These are phyloP conservation scores for Alfaro cultratus DNA, from an alignment of 2,797 vertebrate species.

Conservation along the genomic window DNA sequence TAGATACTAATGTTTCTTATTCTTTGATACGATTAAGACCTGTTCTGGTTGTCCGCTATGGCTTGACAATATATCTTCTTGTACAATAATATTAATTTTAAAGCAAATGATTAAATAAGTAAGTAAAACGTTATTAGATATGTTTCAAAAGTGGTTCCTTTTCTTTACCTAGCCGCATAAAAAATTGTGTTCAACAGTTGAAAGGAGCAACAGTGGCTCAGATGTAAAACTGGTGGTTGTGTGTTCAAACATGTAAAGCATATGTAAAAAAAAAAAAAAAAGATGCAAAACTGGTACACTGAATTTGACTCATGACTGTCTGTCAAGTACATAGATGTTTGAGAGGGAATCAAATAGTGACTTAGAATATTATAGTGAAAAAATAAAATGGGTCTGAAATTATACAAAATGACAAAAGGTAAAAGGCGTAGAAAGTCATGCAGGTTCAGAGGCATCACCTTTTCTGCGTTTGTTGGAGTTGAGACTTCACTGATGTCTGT, in stretches of 20 bases:
- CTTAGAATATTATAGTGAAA: neutral
- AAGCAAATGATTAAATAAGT: neutral
- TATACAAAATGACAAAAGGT: slow-evolving; percentile 12
- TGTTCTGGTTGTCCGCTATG: neutral
- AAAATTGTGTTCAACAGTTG: neutral
- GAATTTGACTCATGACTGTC: slow-evolving; percentile 25
- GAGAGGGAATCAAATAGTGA: neutral
- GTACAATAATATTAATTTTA: neutral
- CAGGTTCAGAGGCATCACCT: neutral
- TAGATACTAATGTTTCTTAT: neutral
- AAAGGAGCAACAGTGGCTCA: slow-evolving; percentile 5
- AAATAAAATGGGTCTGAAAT: neutral
- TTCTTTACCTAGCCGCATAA: neutral
- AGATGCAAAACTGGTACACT: slow-evolving; percentile 41
- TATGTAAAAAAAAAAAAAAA: slow-evolving; percentile 16
- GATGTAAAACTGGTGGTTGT: slow-evolving; percentile 51
- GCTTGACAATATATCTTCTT: neutral
- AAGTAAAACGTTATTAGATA: neutral
- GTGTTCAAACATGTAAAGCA: slow-evolving; percentile 62
- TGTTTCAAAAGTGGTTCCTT: neutral
- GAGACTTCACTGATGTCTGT: slow-evolving; percentile 22
- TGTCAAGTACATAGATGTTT: neutral
- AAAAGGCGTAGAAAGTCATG: neutral
- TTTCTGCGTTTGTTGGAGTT: neutral
- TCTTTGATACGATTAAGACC: neutral